Evolutionary conservation across 37 sponge, comb jelly and placozoan species (phyloP).

Genomic region (Halichondria panicea): DNA sequence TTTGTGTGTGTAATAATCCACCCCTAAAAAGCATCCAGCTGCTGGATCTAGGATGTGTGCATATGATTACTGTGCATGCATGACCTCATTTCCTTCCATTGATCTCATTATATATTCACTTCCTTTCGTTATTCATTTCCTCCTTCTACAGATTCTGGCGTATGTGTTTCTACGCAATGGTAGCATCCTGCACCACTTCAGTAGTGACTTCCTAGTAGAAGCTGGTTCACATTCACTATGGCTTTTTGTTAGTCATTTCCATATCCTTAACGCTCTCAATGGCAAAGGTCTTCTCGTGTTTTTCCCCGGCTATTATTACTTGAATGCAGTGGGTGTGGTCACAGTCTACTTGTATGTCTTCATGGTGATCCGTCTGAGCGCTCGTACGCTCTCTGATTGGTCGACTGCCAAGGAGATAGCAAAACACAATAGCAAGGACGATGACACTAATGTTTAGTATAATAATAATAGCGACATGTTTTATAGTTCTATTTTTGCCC

Average conservation of each 20-base stretch:
- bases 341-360: background rate
- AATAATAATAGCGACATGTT: no score
- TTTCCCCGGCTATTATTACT: background rate
- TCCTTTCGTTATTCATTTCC: background rate
- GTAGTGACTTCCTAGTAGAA: slow-evolving; percentile 1
- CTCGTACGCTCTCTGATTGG: background rate
- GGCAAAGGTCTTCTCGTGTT: slow-evolving; percentile 17
- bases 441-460: no score
- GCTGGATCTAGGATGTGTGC: no score
- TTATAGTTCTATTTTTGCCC: no score
- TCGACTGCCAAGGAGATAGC: no score
- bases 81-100: no score
- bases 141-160: slow-evolving; percentile 6
- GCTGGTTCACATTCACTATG: slow-evolving; percentile 14
- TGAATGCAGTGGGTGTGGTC: background rate
- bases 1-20: no score
- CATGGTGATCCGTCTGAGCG: background rate
- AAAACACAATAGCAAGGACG: no score
- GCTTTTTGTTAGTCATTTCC: slow-evolving; percentile 38
- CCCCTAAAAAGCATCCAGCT: no score
- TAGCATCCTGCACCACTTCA: background rate
- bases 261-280: slow-evolving; percentile 15
- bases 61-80: no score
- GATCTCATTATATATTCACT: no score
- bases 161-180: slow-evolving; percentile 11